Percentiles rank a stretch among this genome's conserved stretches.
phyloP scores from a whole-genome alignment of 2,113 vertebrate genomes.

The Anolis carolinensis region DNA sequence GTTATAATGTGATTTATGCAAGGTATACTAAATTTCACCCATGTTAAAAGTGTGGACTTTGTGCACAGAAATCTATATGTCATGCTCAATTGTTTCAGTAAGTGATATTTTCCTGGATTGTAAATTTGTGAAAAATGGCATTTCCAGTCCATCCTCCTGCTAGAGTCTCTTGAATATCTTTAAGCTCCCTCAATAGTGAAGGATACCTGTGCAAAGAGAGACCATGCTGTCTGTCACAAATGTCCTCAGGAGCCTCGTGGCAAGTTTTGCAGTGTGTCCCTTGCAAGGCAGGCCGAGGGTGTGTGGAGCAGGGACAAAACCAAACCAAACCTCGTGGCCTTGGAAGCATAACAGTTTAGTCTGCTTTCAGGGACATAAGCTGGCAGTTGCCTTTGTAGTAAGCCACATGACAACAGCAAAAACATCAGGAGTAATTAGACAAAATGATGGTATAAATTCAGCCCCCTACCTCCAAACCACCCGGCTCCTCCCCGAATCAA shows the following conservation, averaged over 20 bases:
- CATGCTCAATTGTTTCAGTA: not conserved
- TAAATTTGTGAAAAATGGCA: not conserved
- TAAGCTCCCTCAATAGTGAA: not conserved
- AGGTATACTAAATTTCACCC: not conserved
- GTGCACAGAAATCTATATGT: not conserved
- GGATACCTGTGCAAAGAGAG: not conserved
- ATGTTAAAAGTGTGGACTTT: not conserved
- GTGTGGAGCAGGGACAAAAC: conserved; percentile 31
- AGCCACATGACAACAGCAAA: conserved; percentile 71
- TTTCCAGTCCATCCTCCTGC: not conserved
- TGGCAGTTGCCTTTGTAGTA: conserved; percentile 70
- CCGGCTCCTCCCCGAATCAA: conserved; percentile 56
- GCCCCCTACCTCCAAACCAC: conserved; percentile 58
- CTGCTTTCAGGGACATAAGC: conserved; percentile 67
- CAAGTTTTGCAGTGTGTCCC: conserved; percentile 4
- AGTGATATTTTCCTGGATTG: not conserved
- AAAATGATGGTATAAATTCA: conserved; percentile 68
- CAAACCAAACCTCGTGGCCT: conserved; percentile 51
- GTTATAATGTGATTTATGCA: too few species aligned
- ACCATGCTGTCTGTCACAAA: not conserved
- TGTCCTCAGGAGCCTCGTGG: not conserved
- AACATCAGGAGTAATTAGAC: conserved; percentile 72
- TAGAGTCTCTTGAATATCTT: not conserved
- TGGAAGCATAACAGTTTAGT: conserved; percentile 65
- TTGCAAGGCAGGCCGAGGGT: conserved; percentile 26